These are phyloP conservation scores for Gorsachius magnificus DNA, from an alignment of 2,797 vertebrate species.

Conservation along the genomic window DNA sequence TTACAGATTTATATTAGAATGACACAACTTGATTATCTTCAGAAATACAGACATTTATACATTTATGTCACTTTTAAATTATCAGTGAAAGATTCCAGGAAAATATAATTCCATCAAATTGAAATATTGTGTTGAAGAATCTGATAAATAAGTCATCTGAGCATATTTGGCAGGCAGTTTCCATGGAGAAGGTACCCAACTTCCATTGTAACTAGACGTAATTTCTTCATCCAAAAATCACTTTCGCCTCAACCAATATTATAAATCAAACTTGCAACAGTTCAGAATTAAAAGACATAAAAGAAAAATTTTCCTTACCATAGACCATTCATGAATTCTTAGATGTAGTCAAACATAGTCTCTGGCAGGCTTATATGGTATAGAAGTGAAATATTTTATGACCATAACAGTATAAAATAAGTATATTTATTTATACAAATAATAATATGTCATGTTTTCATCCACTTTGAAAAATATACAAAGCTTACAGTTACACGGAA, in stretches of 20 bases:
- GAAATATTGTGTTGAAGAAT: not conserved
- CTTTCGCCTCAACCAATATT: not conserved
- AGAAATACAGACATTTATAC: not conserved
- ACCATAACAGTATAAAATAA: not conserved
- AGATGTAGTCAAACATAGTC: not conserved
- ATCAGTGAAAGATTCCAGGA: not conserved
- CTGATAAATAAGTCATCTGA: conserved; percentile 25
- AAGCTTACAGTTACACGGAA: not conserved
- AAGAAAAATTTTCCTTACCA: not conserved
- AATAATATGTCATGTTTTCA: not conserved
- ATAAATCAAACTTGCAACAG: not conserved
- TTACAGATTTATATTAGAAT: not conserved
- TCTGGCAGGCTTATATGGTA: not conserved
- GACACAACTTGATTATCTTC: not conserved
- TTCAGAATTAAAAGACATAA: not conserved
- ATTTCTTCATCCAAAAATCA: not conserved
- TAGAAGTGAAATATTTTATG: not conserved
- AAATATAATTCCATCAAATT: conserved; percentile 1
- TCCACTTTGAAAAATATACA: not conserved
- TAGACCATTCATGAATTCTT: not conserved
- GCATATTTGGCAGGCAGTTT: conserved; percentile 3
- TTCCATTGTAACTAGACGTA: not conserved
- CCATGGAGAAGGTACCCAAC: not conserved
- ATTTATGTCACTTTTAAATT: not conserved
- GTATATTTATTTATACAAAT: not conserved